These are phyloP conservation scores for Villa cingulata DNA, from an alignment of 2,888 invertebrate species.

Conservation along the genomic window DNA sequence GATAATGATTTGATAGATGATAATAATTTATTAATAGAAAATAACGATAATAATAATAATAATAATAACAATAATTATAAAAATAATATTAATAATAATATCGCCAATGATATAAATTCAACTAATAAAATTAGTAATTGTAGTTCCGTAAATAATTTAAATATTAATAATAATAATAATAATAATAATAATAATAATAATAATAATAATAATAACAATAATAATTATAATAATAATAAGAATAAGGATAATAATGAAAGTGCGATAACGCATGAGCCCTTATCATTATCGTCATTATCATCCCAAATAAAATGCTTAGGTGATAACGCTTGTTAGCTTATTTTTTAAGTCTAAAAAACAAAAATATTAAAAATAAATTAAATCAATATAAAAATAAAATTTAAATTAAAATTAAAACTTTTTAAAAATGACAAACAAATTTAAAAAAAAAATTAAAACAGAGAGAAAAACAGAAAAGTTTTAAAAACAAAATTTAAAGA, in stretches of 20 bases:
- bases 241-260: neutral
- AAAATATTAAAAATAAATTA: neutral
- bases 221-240: slow-evolving; percentile 27
- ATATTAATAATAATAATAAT: slow-evolving; percentile 26
- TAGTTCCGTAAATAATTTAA: neutral
- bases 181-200: slow-evolving; percentile 3
- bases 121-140: neutral
- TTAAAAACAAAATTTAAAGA: no score
- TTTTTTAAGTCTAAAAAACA: slow-evolving; percentile 11
- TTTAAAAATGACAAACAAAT: slow-evolving; percentile 6
- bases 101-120: neutral
- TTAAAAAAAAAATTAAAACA: no score
- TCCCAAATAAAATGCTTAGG: slow-evolving; percentile 16
- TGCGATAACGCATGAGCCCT: slow-evolving; percentile 15
- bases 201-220: neutral
- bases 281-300: slow-evolving; percentile 19
- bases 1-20: slow-evolving; percentile 10
- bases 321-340: slow-evolving; percentile 20
- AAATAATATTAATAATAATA: neutral
- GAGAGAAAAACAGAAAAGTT: no score
- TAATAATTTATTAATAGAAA: slow-evolving; percentile 11
- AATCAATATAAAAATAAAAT: slow-evolving; percentile 8
- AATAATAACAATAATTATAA: slow-evolving; percentile 7
- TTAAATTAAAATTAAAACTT: slow-evolving; percentile 7
- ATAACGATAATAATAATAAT: slow-evolving; percentile 11